Percentiles rank a stretch among this genome's conserved stretches.
These are phyloP conservation scores for Callithrix jacchus DNA, from an alignment of 2,113 vertebrate species.

Conservation along the genomic window DNA sequence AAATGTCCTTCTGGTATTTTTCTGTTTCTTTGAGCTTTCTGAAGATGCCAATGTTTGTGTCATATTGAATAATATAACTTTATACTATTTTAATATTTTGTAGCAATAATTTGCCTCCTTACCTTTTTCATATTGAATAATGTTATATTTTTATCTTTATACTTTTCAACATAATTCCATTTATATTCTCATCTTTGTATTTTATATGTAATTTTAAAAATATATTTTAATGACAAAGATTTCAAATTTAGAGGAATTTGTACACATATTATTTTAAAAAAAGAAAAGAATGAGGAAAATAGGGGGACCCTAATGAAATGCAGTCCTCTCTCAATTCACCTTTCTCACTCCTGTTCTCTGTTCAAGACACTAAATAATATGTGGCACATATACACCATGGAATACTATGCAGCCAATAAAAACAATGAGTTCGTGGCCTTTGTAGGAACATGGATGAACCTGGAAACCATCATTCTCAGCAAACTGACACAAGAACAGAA, in stretches of 20 bases:
- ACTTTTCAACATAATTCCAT: background rate
- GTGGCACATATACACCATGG: no score
- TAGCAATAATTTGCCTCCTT: background rate
- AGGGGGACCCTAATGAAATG: background rate
- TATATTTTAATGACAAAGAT: background rate
- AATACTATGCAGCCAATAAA: no score
- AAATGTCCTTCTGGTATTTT: background rate
- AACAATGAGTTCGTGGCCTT: no score
- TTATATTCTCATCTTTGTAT: background rate
- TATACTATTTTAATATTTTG: background rate
- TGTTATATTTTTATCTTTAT: background rate
- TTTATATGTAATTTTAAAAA: background rate
- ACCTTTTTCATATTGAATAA: slow-evolving; percentile 29
- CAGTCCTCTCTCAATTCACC: background rate
- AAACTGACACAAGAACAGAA: no score
- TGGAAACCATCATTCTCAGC: no score
- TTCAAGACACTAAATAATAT: background rate
- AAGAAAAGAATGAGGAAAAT: background rate
- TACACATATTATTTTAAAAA: background rate
- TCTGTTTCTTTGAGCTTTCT: slow-evolving; percentile 23
- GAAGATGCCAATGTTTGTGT: background rate
- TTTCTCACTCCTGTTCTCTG: background rate
- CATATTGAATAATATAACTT: background rate
- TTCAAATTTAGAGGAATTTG: background rate
- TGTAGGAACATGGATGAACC: no score